phyloP scores from a whole-genome alignment of 2,888 invertebrate species.

The Xestobium rufovillosum region DNA sequence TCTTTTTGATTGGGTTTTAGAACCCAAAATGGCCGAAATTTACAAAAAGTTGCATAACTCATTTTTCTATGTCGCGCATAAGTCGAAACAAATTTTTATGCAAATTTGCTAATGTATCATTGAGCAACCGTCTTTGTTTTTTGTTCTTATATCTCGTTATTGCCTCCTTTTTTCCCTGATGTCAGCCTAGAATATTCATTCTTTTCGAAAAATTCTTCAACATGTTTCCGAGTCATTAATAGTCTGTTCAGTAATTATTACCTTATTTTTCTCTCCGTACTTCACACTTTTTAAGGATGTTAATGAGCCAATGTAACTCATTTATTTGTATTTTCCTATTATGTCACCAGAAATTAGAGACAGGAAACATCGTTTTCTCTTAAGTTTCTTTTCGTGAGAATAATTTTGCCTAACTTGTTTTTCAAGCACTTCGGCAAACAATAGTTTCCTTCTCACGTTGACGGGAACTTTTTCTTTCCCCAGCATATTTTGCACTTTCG shows the following conservation, averaged over 20 bases:
- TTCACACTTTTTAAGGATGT: constrained; percentile 4
- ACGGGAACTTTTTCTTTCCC: too few species aligned
- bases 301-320: neutral
- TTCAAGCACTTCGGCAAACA: too few species aligned
- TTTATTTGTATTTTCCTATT: too few species aligned
- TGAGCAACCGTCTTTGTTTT: constrained; percentile 12
- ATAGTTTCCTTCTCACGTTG: too few species aligned
- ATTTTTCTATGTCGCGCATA: too few species aligned
- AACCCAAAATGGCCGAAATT: constrained; percentile 15
- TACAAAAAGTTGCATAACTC: constrained; percentile 14
- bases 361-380: too few species aligned
- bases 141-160: constrained; percentile 11
- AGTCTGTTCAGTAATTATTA: constrained; percentile 11
- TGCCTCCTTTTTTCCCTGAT: constrained; percentile 14
- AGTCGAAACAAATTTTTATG: constrained; percentile 11
- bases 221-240: constrained; percentile 6
- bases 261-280: constrained; percentile 8
- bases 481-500: too few species aligned
- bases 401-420: too few species aligned
- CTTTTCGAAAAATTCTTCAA: constrained; percentile 10
- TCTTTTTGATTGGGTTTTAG: too few species aligned
- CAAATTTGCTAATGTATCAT: constrained; percentile 10
- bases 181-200: constrained; percentile 12
- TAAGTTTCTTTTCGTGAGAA: too few species aligned
- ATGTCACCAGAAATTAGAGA: too few species aligned